Evolutionary conservation across 1,140 invertebrate genomes (phyloP), one percentile per base, ranked within the genome.

Genomic region (Wasmannia auropunctata): DNA sequence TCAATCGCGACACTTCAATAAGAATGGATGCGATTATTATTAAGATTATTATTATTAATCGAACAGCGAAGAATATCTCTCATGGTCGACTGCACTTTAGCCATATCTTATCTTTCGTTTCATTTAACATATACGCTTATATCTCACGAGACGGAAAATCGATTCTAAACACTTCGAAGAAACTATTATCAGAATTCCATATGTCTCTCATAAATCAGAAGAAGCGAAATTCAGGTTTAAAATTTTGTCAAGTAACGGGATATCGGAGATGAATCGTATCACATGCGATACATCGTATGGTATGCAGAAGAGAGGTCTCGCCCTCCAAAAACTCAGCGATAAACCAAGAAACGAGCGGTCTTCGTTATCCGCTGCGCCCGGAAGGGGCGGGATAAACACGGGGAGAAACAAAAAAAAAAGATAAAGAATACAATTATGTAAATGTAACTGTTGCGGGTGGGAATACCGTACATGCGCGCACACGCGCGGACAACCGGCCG

Each of bases 351-450:
- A 80, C 43, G 49, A 40, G 34, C 6, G n/a, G 22, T 67, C 65
- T 80, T 40, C 22, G 77, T 81, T 81, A 81, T 81, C 25, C 65
- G 7, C 25, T 31, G 37, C 25, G 63, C 7, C 65, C 34, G 51
- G 34, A 81, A 81, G 40, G 16, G 46, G 60, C 37, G 75, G n/a
- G 46, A 79, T 62, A 62, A 86, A 67, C 34, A 60, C 25, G 25
- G 14, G 10, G 34, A 28, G 28, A 4, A 8, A n/a, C n/a, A 34
- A 37, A 25, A 56, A 40, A 76, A 54, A 31, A 22, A 43, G 22
- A 85, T 37, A 75, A 40, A 75, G 85, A 88, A 89, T 87, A 88
- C 69, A 72, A 76, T 88, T 90, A 91, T 90, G 88, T 86, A 91
- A 91, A 89, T 91, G 56, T 67, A 63, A 49, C 11, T 77, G 43